Evolutionary conservation across 2,888 invertebrate species (phyloP).

Genomic region (Altica lythri): DNA sequence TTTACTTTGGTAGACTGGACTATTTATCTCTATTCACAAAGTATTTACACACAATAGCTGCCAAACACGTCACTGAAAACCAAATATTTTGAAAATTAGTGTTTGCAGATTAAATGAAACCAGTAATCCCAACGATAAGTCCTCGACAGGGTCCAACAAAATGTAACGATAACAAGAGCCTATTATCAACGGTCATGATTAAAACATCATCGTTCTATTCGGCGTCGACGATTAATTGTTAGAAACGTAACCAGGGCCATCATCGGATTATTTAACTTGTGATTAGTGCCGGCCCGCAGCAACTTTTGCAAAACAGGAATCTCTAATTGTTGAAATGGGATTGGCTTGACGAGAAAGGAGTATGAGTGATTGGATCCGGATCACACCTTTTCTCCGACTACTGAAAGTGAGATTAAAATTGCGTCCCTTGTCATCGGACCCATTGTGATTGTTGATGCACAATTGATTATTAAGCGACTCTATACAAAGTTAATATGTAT

Average conservation of each 20-base stretch:
- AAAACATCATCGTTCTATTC: constrained; percentile 12
- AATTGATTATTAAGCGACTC: no score
- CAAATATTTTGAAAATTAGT: no score
- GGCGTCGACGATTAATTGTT: constrained; percentile 13
- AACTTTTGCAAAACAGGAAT: background rate
- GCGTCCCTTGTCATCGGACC: constrained; percentile 1
- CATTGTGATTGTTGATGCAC: no score
- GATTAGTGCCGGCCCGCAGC: constrained; percentile 22
- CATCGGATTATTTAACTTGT: constrained; percentile 29
- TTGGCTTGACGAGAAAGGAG: background rate
- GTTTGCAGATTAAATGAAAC: no score
- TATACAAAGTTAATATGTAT: no score
- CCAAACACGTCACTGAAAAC: no score
- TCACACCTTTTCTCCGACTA: background rate
- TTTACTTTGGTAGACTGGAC: no score
- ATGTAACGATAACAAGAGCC: constrained; percentile 13
- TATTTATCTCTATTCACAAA: no score
- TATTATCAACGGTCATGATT: constrained; percentile 18
- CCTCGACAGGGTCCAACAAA: no score
- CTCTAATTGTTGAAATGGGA: background rate
- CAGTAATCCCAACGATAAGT: no score
- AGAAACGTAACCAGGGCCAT: constrained; percentile 14
- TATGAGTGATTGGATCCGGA: background rate
- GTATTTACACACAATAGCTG: no score
- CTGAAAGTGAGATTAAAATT: background rate